Evolutionary conservation across 2,113 vertebrate species (phyloP), one percentile per base, ranked within the genome.

Genomic region (Gracilinanus agilis): DNA sequence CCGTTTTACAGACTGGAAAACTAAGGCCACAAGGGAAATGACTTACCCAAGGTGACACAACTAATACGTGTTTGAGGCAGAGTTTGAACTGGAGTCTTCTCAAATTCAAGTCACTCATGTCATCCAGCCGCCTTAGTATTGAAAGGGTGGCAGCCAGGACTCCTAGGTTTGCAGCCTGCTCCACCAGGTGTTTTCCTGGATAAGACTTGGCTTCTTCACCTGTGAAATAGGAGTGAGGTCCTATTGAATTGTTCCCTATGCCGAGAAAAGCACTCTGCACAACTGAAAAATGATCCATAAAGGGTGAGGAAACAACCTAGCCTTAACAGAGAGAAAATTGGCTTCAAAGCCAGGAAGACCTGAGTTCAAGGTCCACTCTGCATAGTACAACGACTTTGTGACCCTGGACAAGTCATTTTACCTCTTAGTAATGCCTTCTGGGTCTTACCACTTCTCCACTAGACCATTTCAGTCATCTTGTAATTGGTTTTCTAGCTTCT

Each of bases 161-260:
- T 4, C 61, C 61, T 27, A 9, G 61, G 61, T 67, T 67, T 11
- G 29, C 29, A 3, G 16, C 12, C 58, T 54, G 11, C 44, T 24
- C 16, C 0, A n/a, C 75, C 4, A 24, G 9, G n/a, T 16, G 11
- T 11, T 34, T 24, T 55, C 21, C 27, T 3, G 13, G 5, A 19
- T 19, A 2, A 44, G 49, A 49, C 49, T 90, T 34, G 3, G 89
- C 21, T n/a, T 16, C 53, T 34, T 90, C 29, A 40, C 25, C 54
- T 25, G 34, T 24, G 29, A 34, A 24, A 24, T 34, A 34, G 90
- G 24, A 56, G 54, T 7, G 54, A 24, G 19, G 2, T 2, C 90
- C 55, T 29, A n/a, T 2, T 7, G 11, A 11, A 44, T 23, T 44
- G 0, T 0, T 19, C 0, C 8, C 19, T 10, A 34, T 54, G 9